These are phyloP conservation scores for Tuta absoluta DNA, from an alignment of 2,888 invertebrate genomes.

Conservation along the genomic window DNA sequence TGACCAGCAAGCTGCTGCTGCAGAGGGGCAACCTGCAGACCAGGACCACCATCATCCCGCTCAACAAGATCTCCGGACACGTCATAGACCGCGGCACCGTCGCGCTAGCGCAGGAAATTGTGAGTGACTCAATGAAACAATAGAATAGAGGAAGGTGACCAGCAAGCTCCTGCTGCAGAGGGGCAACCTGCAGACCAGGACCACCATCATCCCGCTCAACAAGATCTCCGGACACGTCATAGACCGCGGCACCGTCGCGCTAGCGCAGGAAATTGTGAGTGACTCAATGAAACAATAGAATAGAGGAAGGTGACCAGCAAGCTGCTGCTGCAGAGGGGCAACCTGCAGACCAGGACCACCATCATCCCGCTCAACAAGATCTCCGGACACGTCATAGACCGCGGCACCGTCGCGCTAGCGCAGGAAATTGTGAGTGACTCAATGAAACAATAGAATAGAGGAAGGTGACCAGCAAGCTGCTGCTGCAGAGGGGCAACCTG, in stretches of 20 bases:
- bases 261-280: slow-evolving; percentile 86
- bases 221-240: slow-evolving; percentile 87
- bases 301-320: slow-evolving; percentile 83
- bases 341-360: slow-evolving; percentile 89
- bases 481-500: slow-evolving; percentile 91
- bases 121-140: slow-evolving; percentile 59
- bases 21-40: slow-evolving; percentile 89
- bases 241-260: slow-evolving; percentile 78
- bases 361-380: slow-evolving; percentile 97
- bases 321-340: slow-evolving; percentile 90
- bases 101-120: slow-evolving; percentile 85
- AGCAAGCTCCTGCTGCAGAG: slow-evolving; percentile 91
- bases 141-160: slow-evolving; percentile 63
- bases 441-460: background rate
- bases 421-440: slow-evolving; percentile 82
- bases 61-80: slow-evolving; percentile 90
- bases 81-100: slow-evolving; percentile 83
- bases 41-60: slow-evolving; percentile 93
- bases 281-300: background rate
- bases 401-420: slow-evolving; percentile 82
- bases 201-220: slow-evolving; percentile 95
- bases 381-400: slow-evolving; percentile 82
- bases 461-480: slow-evolving; percentile 86
- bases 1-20: slow-evolving; percentile 91
- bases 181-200: slow-evolving; percentile 89